Evolutionary conservation across 2,888 invertebrate species (phyloP).

Genomic region (Eudasyphora cyanicolor): DNA sequence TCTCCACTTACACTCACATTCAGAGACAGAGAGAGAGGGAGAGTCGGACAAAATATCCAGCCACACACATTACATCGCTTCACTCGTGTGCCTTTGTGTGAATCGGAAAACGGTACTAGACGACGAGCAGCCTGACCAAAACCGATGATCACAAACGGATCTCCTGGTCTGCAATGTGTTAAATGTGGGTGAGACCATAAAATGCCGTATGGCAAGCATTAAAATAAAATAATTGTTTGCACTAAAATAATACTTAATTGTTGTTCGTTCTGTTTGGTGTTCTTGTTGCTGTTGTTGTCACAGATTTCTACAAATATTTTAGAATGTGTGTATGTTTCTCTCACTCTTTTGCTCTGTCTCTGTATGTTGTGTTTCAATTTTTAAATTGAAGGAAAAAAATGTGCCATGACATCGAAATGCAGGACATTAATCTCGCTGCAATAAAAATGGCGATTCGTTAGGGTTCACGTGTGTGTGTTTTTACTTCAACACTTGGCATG

Average conservation of each 20-base stretch:
- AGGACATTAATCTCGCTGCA: constrained; percentile 62
- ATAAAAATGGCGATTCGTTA: constrained; percentile 74
- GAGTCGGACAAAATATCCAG: neutral
- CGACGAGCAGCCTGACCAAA: neutral
- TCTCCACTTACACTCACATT: neutral
- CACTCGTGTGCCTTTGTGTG: neutral
- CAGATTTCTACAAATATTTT: constrained; percentile 17
- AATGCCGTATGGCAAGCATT: neutral
- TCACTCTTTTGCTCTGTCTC: neutral
- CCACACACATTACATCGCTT: neutral
- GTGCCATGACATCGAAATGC: constrained; percentile 52
- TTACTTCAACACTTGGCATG: constrained; percentile 53
- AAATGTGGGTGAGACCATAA: constrained; percentile 38
- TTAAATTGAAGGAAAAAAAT: neutral
- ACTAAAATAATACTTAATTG: neutral
- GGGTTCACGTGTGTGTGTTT: constrained; percentile 62
- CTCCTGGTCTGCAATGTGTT: constrained; percentile 3
- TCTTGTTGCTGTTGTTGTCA: neutral
- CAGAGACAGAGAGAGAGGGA: neutral
- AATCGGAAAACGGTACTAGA: constrained; percentile 12
- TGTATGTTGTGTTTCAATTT: neutral
- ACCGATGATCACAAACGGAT: neutral
- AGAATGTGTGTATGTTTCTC: constrained; percentile 6
- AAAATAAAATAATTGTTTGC: constrained; percentile 19
- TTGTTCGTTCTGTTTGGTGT: no score